phyloP scores from a whole-genome alignment of 2,888 invertebrate species.

The Dioctria rufipes region DNA sequence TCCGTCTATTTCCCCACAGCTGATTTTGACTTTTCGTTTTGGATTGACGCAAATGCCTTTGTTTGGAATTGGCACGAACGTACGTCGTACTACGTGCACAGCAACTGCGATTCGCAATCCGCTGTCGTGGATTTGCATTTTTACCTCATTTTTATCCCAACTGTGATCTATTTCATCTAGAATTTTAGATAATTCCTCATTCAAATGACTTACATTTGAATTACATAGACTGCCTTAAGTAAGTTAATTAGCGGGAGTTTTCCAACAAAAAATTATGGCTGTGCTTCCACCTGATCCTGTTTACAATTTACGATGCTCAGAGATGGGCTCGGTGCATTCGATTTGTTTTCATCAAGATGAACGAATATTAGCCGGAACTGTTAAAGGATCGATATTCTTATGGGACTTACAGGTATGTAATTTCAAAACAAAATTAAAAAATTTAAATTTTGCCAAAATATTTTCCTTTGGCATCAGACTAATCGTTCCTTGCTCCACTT shows the following conservation, averaged over 20 bases:
- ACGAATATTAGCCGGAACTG: conserved; percentile 81
- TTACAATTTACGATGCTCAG: conserved; percentile 79
- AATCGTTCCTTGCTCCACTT: conserved; percentile 80
- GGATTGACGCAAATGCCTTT: too few species aligned
- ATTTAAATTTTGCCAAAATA: conserved; percentile 4
- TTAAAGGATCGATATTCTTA: conserved; percentile 82
- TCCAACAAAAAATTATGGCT: conserved; percentile 73
- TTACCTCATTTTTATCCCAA: neutral
- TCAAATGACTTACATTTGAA: neutral
- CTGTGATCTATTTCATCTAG: neutral
- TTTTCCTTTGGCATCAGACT: conserved; percentile 74
- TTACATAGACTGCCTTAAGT: neutral
- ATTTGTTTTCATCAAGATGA: conserved; percentile 80
- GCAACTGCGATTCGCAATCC: too few species aligned
- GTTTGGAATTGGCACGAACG: too few species aligned
- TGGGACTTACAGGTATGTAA: conserved; percentile 83
- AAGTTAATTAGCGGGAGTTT: neutral
- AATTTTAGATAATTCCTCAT: neutral
- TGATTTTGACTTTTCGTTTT: too few species aligned
- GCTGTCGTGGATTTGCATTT: neutral
- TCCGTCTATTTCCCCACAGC: too few species aligned
- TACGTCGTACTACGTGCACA: too few species aligned
- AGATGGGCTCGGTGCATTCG: conserved; percentile 82
- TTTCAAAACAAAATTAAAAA: too few species aligned
- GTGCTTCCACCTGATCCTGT: conserved; percentile 83